Evolutionary conservation across 2,888 invertebrate species (phyloP).

Genomic region (Sericinus montela): DNA sequence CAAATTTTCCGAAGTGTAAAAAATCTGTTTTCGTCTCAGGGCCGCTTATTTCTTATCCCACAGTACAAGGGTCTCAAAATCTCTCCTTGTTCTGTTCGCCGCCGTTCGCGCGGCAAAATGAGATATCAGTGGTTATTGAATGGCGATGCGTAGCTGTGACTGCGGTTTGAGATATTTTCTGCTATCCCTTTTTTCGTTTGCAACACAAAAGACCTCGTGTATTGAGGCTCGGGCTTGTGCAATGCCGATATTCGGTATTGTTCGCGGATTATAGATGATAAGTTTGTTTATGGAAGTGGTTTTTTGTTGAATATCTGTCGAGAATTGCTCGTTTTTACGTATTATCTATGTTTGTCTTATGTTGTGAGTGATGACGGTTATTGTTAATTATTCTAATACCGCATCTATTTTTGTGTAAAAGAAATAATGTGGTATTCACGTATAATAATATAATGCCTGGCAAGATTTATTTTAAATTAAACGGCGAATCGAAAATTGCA

Average conservation of each 20-base stretch:
- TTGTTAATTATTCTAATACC: no score
- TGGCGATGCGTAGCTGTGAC: slow-evolving; percentile 54
- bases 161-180: slow-evolving; percentile 41
- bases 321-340: slow-evolving; percentile 6
- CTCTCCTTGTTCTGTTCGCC: slow-evolving; percentile 54
- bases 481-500: no score
- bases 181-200: slow-evolving; percentile 34
- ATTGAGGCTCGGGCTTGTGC: slow-evolving; percentile 35
- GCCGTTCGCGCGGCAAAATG: slow-evolving; percentile 67
- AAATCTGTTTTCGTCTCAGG: slow-evolving; percentile 2
- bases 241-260: slow-evolving; percentile 35
- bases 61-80: slow-evolving; percentile 39
- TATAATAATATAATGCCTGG: no score
- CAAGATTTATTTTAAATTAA: no score
- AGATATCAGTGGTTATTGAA: slow-evolving; percentile 76
- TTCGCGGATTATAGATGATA: slow-evolving; percentile 45
- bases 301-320: slow-evolving; percentile 29
- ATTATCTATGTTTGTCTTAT: no score
- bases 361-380: no score
- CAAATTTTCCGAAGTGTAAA: background rate
- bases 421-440: no score
- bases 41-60: slow-evolving; percentile 36
- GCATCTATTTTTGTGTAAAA: no score
- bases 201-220: slow-evolving; percentile 39
- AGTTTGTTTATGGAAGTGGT: slow-evolving; percentile 26